Conservation (phyloP, 35 echinoderm and acorn worm genomes). For the Holothuria glaberrima region DNA sequence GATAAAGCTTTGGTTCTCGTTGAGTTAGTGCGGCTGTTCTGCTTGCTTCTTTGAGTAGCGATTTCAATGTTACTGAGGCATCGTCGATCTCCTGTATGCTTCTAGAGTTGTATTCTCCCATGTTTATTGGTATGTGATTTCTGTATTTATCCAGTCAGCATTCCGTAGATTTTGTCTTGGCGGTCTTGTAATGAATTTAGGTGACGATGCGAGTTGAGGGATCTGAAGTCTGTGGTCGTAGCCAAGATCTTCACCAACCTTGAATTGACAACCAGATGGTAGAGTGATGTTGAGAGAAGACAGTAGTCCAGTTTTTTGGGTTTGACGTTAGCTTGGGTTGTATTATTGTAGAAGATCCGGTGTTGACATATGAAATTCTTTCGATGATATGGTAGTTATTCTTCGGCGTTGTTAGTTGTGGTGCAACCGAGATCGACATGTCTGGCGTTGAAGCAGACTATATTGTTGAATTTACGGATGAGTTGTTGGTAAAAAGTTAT, state of each 20-base stretch:
- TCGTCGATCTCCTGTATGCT: neutral
- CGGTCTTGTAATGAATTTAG: neutral
- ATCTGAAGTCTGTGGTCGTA: neutral
- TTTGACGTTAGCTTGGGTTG: neutral
- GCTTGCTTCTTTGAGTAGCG: neutral
- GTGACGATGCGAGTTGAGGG: neutral
- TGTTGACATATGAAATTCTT: neutral
- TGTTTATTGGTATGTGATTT: neutral
- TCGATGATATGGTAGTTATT: neutral
- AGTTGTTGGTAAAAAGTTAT: neutral
- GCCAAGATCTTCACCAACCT: neutral
- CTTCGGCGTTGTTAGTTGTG: neutral
- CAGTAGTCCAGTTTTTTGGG: slow-evolving; percentile 27
- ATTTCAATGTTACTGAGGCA: neutral
- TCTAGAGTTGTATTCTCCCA: neutral
- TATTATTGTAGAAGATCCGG: neutral
- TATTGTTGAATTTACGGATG: neutral
- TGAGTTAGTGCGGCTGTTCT: no score
- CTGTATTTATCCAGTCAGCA: neutral
- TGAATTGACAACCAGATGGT: neutral
- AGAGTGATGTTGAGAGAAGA: neutral
- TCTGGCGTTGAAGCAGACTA: slow-evolving; percentile 2
- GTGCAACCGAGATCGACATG: neutral
- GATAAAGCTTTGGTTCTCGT: no score
- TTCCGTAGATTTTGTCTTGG: neutral